Evolutionary conservation across 2,113 vertebrate species (phyloP), one percentile per base, ranked within the genome.

Genomic region (Oreochromis tanganicae): DNA sequence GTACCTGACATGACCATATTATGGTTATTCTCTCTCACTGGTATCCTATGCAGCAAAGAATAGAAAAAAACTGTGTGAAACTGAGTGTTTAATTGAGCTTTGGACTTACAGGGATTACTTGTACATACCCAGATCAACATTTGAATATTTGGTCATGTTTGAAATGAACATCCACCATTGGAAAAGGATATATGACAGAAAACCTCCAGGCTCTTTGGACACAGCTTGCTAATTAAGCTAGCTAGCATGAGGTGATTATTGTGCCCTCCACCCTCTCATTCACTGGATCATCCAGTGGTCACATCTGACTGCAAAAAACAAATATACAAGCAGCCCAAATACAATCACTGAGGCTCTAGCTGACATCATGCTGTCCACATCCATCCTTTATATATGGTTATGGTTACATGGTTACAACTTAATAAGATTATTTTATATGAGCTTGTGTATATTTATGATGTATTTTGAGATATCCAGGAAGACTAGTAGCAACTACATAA

Each of bases 141-240:
- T 34, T 63, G 9, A 63, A 63, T 34, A 9, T 63, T 63, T 63
- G 29, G 0, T 34, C 29, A 10, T 61, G 29, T 61, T 34, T 34
- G 9, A 61, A 61, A 61, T 1, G 57, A 61, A 6, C 29, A 61
- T 61, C 57, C 57, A 34, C 57, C 29, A 19, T 34, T 61, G 1
- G 57, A 6, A 10, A 1, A 61, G 9, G 29, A 61, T 34, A 61
- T 11, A 63, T 11, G 16, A 63, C 59, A 63, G 59, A 61, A 19
- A 10, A 63, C 3, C 32, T 11, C 2, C 17, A 63, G 17, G 2
- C 2, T 36, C 9, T 63, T 19, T 63, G 32, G 59, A 0, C 32
- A 36, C 4, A 63, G 5, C 59, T 63, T 63, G 32, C 2, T n/a
- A 63, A 63, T n/a, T n/a, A 63, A 63, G 32, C 9, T 36, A 63